Evolutionary conservation across 2,888 invertebrate genomes (phyloP).

Genomic region (Folsomia candida): DNA sequence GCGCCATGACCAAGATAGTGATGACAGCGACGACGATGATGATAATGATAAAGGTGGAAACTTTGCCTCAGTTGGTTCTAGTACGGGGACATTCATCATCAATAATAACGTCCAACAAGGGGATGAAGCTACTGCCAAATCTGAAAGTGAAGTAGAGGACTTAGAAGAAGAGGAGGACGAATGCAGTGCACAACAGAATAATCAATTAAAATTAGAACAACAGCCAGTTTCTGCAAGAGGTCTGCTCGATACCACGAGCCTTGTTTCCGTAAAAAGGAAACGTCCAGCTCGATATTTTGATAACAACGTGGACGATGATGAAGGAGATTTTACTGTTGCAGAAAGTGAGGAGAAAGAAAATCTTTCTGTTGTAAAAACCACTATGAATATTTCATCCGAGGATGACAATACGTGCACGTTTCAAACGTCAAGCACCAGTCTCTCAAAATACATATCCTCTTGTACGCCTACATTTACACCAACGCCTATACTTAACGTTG

Average conservation of each 20-base stretch:
- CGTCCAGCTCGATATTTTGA: slow-evolving; percentile 36
- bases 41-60: slow-evolving; percentile 20
- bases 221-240: slow-evolving; percentile 12
- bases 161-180: slow-evolving; percentile 4
- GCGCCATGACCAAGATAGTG: background rate
- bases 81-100: slow-evolving; percentile 37
- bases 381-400: background rate
- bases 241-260: slow-evolving; percentile 27
- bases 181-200: no score
- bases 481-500: slow-evolving; percentile 14
- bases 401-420: background rate
- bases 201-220: no score
- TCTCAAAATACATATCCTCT: slow-evolving; percentile 8
- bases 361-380: background rate
- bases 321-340: no score
- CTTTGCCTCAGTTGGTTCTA: slow-evolving; percentile 31
- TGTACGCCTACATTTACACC: slow-evolving; percentile 3
- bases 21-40: background rate
- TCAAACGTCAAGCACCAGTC: background rate
- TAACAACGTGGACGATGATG: background rate
- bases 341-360: background rate
- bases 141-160: slow-evolving; percentile 1
- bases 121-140: background rate
- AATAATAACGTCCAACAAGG: background rate
- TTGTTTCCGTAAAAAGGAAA: slow-evolving; percentile 21